Evolutionary conservation across 2,797 vertebrate genomes (phyloP).

Genomic region (Furcifer pardalis): DNA sequence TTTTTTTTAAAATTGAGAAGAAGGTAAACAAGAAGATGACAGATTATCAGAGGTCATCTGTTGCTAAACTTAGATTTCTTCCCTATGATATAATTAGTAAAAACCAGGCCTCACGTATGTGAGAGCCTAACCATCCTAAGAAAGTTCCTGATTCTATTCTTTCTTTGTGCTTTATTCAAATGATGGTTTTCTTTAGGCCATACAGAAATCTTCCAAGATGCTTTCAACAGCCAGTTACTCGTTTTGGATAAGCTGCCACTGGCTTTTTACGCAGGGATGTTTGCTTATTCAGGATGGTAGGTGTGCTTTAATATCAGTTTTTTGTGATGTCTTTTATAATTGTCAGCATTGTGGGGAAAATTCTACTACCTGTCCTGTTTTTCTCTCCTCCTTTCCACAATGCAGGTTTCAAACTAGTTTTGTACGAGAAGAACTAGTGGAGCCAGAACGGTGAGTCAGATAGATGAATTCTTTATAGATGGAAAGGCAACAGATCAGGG

Average conservation of each 20-base stretch:
- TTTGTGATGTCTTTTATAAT: neutral
- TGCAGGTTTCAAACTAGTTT: conserved; percentile 89
- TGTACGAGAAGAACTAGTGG: conserved; percentile 87
- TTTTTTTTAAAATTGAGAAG: neutral
- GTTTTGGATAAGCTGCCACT: conserved; percentile 84
- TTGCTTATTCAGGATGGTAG: conserved; percentile 91
- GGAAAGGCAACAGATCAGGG: too few species aligned
- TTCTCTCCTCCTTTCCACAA: conserved; percentile 3
- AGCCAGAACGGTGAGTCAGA: conserved; percentile 85
- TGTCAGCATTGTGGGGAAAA: neutral
- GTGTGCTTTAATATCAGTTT: conserved; percentile 1
- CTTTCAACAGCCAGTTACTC: conserved; percentile 78
- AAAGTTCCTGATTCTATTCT: rapidly evolving
- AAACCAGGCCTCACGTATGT: too few species aligned
- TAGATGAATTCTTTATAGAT: neutral
- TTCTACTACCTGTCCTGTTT: conserved; percentile 17
- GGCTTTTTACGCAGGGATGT: conserved; percentile 90
- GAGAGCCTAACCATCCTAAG: rapidly evolving
- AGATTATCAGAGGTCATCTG: neutral
- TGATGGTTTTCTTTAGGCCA: conserved; percentile 73
- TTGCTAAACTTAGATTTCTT: neutral
- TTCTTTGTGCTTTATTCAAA: rapidly evolving
- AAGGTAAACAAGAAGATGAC: neutral
- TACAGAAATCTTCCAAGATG: conserved; percentile 85
- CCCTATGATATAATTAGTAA: neutral